Conservation (phyloP, 2,113 vertebrate species). For the Cochlearius cochlearius region DNA sequence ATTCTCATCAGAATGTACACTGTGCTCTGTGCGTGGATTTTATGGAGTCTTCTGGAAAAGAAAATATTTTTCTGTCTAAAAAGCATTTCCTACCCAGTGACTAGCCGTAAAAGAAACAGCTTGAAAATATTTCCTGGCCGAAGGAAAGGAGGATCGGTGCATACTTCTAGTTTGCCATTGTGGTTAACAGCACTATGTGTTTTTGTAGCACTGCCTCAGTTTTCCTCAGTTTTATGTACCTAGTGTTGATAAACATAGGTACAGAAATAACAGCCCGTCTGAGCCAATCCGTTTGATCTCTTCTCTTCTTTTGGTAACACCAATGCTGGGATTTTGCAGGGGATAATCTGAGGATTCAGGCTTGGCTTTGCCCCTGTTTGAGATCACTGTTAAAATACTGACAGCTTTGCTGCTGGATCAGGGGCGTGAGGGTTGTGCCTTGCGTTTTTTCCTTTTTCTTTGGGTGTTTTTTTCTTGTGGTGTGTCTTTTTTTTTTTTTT, state of each 20-base stretch:
- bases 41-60: conserved; percentile 26
- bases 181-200: conserved; percentile 8
- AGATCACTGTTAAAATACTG: not conserved
- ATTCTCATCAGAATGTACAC: not conserved
- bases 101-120: conserved; percentile 21
- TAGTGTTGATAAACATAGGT: not conserved
- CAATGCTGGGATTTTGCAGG: not conserved
- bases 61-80: conserved; percentile 36
- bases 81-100: conserved; percentile 33
- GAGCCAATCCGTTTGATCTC: not conserved
- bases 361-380: not conserved
- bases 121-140: not conserved
- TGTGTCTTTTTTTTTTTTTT: not conserved
- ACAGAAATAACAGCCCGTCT: not conserved
- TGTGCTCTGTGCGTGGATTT: not conserved
- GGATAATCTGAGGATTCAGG: not conserved
- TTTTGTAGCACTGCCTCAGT: not conserved
- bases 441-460: not conserved
- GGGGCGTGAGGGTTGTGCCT: not conserved
- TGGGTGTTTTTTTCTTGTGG: too few relatives aligned
- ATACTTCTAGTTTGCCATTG: not conserved
- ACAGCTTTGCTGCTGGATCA: not conserved
- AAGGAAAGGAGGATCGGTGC: not conserved
- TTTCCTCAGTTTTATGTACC: not conserved
- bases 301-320: not conserved